Base-by-base conservation (phyloP, 1,140 invertebrate species). In the Bombus pyrosoma region DNA sequence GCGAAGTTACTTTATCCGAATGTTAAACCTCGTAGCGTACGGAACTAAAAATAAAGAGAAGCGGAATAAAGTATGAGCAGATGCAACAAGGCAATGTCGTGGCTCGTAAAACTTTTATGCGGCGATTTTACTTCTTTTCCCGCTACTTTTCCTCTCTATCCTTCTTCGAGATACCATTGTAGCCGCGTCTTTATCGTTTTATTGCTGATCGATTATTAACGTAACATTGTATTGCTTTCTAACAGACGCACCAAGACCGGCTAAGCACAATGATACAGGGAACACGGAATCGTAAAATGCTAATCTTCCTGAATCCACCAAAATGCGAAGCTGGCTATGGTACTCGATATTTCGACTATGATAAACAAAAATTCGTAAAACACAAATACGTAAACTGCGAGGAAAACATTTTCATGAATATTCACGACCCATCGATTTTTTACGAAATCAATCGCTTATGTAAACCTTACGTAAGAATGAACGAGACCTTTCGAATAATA, bases 71-170 rank as follows among this genome's bases (percentile, higher is more conserved):
- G 88, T 89, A 91, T 86, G 90, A 93, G 92, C 88, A 92, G 91
- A 93, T 93, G 92, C 92, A 93, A 91, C 92, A 90, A 93, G 91
- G 88, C 91, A 78, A 71, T 85, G 87, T 78, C 90, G 85, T 88
- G 83, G 79, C 87, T 93, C 93, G 92, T 93, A 93, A 93, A 93
- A 93, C 90, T 93, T 93, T 93, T 92, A 93, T 89, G 88, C 86
- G 87, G 83, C 89, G 87, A 90, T 91, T 89, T 92, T 89, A 88
- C 81, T 89, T 73, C 88, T 90, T 87, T 86, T 87, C 91, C 90
- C 90, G 39, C 72, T 80, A 77, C 41, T 82, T 37, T 41, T 22
- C 39, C 41, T 32, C 8, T 41, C 78, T 4, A 32, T 74, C 85
- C 15, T 28, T 73, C 80, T 72, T 90, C 80, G 25, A 66, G 69